phyloP scores from a whole-genome alignment of 1,140 invertebrate species.

The Battus philenor region DNA sequence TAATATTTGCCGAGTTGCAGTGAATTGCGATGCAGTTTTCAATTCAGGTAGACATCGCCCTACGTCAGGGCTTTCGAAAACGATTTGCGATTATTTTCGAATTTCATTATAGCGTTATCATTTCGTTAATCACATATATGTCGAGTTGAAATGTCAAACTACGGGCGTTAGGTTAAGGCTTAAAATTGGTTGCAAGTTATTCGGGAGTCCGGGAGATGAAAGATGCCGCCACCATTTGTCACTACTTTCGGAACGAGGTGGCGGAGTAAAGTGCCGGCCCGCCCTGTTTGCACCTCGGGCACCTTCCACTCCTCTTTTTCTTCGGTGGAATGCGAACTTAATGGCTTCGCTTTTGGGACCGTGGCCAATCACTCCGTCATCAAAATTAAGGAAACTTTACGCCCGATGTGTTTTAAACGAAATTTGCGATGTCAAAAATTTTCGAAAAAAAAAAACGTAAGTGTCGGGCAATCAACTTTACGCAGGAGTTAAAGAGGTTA shows the following conservation, averaged over 20 bases:
- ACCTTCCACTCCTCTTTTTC: slow-evolving; percentile 21
- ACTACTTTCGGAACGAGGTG: slow-evolving; percentile 64
- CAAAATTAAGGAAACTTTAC: slow-evolving; percentile 50
- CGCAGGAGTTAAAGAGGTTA: too few species aligned
- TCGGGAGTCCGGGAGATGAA: slow-evolving; percentile 48
- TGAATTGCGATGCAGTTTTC: slow-evolving; percentile 34
- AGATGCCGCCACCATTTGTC: slow-evolving; percentile 70
- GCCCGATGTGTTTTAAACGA: slow-evolving; percentile 21
- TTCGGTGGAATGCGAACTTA: slow-evolving; percentile 49
- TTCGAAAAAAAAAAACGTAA: slow-evolving; percentile 17
- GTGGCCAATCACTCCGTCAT: slow-evolving; percentile 62
- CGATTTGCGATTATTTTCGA: slow-evolving; percentile 67
- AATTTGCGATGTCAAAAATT: slow-evolving; percentile 1
- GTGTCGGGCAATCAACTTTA: background rate
- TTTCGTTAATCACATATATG: slow-evolving; percentile 38
- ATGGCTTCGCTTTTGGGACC: slow-evolving; percentile 56
- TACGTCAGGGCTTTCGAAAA: slow-evolving; percentile 37
- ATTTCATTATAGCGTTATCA: slow-evolving; percentile 67
- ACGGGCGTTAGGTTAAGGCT: slow-evolving; percentile 22
- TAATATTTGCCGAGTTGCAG: slow-evolving; percentile 9
- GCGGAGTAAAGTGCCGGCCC: slow-evolving; percentile 47
- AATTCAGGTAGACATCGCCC: slow-evolving; percentile 42
- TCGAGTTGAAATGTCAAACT: slow-evolving; percentile 14
- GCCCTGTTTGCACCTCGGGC: slow-evolving; percentile 59
- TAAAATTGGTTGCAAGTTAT: slow-evolving; percentile 24